These are phyloP conservation scores for Gnathonemus longibarbis DNA, from an alignment of 2,113 vertebrate species.

Conservation along the genomic window DNA sequence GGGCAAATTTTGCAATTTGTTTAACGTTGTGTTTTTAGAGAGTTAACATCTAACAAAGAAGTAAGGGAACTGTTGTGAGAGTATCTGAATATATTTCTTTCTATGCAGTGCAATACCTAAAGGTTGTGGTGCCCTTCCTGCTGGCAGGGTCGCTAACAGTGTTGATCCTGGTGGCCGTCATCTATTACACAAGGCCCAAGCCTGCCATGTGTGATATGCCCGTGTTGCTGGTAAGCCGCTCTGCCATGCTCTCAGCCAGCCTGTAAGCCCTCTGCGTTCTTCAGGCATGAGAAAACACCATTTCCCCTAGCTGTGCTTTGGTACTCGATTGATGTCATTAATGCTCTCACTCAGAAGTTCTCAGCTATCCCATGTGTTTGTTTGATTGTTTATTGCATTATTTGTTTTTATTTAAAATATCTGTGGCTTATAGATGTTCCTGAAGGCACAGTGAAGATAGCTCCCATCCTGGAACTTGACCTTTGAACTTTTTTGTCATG, in stretches of 20 bases:
- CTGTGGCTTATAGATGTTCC: background rate
- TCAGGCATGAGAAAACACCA: background rate
- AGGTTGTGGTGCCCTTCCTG: background rate
- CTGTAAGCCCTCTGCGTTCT: too few relatives aligned
- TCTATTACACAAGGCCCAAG: background rate
- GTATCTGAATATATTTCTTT: background rate
- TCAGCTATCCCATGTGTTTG: background rate
- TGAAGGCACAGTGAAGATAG: background rate
- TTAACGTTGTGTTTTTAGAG: background rate
- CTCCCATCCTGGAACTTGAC: background rate
- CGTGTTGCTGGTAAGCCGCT: conserved; percentile 29
- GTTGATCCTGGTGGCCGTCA: background rate
- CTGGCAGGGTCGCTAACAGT: background rate
- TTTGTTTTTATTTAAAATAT: background rate
- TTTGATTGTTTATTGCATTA: background rate
- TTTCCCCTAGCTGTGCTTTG: background rate
- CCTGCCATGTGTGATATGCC: background rate
- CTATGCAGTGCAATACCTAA: background rate
- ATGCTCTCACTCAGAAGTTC: background rate
- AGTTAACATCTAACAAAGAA: background rate
- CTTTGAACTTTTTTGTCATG: background rate
- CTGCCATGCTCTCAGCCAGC: too few relatives aligned
- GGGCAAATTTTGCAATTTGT: background rate
- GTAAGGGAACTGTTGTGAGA: background rate
- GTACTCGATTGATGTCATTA: background rate